Evolutionary conservation across 2,797 vertebrate genomes (phyloP), one percentile per base, ranked within the genome.

Genomic region (Dendrocincla tyrannina): DNA sequence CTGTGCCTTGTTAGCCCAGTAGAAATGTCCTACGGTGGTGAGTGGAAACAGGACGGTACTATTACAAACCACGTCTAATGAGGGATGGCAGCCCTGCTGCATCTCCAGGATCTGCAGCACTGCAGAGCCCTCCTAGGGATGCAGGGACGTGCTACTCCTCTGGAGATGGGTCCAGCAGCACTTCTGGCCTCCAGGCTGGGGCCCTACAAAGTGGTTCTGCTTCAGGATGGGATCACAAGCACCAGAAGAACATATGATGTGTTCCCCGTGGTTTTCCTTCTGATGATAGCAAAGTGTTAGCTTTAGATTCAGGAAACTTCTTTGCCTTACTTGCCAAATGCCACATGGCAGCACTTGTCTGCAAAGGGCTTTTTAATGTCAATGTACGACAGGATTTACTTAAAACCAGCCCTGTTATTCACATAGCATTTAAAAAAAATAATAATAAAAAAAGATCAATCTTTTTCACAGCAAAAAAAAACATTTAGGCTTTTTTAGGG

Each of bases 21-120:
- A 96, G 97, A 98, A 98, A 97, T 23, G 73, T 97, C 98, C 97
- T 98, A 97, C 97, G 13, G 94, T 96, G 96, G 95, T 96, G 98
- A 98, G 97, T 97, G 97, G 97, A 98, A 98, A 97, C 97, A 97
- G 98, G 97, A 98, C 78, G 88, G 95, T 97, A 59, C 90, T 95
- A 93, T 98, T 98, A 98, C 97, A 98, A 87, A 96, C 83, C 94
- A 90, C 95, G 79, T 96, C 96, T 97, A 97, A 97, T 96, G 81
- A 3, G 84, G 89, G 95, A 81, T 97, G 98, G 97, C 97, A 97
- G 96, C 81, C 92, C 93, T 91, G 70, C 94, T 94, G 87, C 93
- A n/a, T 79, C 94, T 69, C 91, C 2, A 3, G 75, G 91, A 93
- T 76, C 91, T 46, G 58, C 39, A 92, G 94, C 92, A 70, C 84